Evolutionary conservation across 2,113 vertebrate genomes (phyloP), one percentile per base, ranked within the genome.

Genomic region (Labeo rohita): DNA sequence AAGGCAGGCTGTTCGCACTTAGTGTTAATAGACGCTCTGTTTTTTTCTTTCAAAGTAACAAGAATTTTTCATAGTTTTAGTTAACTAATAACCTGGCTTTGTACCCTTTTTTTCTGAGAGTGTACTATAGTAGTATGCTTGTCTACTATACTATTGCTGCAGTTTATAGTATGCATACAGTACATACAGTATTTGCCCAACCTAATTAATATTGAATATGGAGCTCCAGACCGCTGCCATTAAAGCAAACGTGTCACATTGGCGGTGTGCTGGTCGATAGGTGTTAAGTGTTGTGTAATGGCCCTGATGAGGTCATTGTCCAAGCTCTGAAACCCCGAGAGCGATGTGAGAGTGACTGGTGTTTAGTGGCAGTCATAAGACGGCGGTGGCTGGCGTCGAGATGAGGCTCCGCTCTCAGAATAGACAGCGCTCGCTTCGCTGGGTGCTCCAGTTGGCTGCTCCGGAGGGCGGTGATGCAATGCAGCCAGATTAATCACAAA

Each of bases 321-420:
- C 54, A 77, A 47, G 54, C 54, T 68, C 66, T 84, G 34, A 61
- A 86, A 75, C 34, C 36, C 56, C 47, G 9, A 56, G 50, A 61
- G 28, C 28, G 61, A 36, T 73, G 83, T 39, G n/a, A 76, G 87
- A 88, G 84, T 43, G 72, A 80, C 54, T 13, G 83, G 79, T 84
- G 84, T 89, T 88, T 65, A 85, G 86, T 83, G 78, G 86, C 80
- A 89, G 86, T 87, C 88, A 89, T 87, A 77, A 89, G 88, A 87
- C 85, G 68, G 66, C 18, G 54, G 75, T 84, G 88, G 73, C 83
- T 84, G 82, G 82, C 68, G 21, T 84, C 68, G 49, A 59, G 82
- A 73, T 84, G 82, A 84, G 74, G 85, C 78, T 84, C 73, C 54
- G 43, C 61, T 23, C 88, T 89, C 84, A 84, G 86, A 89, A 89